Conservation (phyloP, 2,113 vertebrate genomes). For the rat (Rattus norvegicus) region DNA sequence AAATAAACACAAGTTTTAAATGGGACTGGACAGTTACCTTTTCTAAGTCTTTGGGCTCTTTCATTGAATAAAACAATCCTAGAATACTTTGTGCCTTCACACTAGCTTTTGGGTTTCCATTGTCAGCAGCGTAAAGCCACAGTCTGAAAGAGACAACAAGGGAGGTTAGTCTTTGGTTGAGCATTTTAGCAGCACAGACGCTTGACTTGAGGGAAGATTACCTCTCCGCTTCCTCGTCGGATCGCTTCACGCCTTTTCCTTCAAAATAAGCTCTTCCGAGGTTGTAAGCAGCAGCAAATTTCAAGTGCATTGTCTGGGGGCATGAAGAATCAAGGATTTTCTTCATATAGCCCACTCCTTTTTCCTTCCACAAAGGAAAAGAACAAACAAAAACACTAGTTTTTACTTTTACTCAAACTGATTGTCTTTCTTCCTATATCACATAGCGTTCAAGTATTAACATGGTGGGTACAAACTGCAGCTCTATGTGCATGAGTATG, state of each 20-base stretch:
- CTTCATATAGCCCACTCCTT: slow-evolving; percentile 88
- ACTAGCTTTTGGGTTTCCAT: slow-evolving; percentile 89
- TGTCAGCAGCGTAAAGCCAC: slow-evolving; percentile 89
- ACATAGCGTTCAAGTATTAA: background rate
- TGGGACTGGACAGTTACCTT: slow-evolving; percentile 82
- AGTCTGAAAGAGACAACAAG: slow-evolving; percentile 76
- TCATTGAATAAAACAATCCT: slow-evolving; percentile 88
- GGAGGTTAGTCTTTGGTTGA: background rate
- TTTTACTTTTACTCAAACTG: slow-evolving; percentile 49
- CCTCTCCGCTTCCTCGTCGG: slow-evolving; percentile 88
- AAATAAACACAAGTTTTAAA: background rate
- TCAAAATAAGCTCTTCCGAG: slow-evolving; percentile 89
- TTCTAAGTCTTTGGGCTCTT: slow-evolving; percentile 84
- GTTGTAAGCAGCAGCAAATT: slow-evolving; percentile 89
- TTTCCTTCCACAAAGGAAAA: slow-evolving; percentile 83
- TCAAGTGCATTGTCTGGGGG: slow-evolving; percentile 83
- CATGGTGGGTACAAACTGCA: background rate
- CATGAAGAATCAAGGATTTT: slow-evolving; percentile 85
- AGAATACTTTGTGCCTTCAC: slow-evolving; percentile 89
- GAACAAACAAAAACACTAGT: background rate
- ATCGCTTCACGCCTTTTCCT: slow-evolving; percentile 86
- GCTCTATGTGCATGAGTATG: background rate
- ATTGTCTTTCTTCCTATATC: background rate
- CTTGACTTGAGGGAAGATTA: slow-evolving; percentile 69
- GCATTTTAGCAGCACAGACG: background rate